Evolutionary conservation across 1,140 invertebrate genomes (phyloP).

Genomic region (Theocolax elegans): DNA sequence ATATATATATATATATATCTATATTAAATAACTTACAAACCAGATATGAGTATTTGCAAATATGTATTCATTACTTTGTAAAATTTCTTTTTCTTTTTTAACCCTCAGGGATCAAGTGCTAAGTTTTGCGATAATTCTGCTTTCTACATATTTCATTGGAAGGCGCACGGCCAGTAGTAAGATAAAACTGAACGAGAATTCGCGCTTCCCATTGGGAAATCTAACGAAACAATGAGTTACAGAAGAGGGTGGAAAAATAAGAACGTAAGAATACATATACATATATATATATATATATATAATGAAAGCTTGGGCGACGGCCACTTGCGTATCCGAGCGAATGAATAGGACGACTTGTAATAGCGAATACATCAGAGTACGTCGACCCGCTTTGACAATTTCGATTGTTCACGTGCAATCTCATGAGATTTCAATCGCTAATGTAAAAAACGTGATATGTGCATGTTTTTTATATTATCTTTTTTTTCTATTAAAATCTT

Average conservation of each 20-base stretch:
- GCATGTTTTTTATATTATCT: no score
- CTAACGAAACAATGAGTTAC: conserved; percentile 22
- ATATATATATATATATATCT: no score
- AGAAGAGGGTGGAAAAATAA: background rate
- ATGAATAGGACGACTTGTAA: conserved; percentile 17
- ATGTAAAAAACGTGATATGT: no score
- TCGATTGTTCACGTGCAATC: background rate
- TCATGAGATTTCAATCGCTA: background rate
- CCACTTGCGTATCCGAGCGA: background rate
- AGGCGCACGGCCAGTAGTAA: background rate
- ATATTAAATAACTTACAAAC: no score
- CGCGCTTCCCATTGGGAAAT: conserved; percentile 31
- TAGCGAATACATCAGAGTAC: background rate
- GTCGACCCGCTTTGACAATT: background rate
- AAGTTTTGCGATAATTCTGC: no score
- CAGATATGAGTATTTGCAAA: no score
- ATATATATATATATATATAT: no score
- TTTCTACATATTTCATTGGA: background rate
- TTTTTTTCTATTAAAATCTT: no score
- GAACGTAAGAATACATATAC: background rate
- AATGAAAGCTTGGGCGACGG: background rate
- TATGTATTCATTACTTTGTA: no score
- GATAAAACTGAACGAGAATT: conserved; percentile 1
- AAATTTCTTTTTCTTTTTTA: no score
- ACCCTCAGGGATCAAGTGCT: conserved; percentile 1